Evolutionary conservation across 1,140 invertebrate genomes (phyloP).

Genomic region (Pseudomyrmex pallidus): DNA sequence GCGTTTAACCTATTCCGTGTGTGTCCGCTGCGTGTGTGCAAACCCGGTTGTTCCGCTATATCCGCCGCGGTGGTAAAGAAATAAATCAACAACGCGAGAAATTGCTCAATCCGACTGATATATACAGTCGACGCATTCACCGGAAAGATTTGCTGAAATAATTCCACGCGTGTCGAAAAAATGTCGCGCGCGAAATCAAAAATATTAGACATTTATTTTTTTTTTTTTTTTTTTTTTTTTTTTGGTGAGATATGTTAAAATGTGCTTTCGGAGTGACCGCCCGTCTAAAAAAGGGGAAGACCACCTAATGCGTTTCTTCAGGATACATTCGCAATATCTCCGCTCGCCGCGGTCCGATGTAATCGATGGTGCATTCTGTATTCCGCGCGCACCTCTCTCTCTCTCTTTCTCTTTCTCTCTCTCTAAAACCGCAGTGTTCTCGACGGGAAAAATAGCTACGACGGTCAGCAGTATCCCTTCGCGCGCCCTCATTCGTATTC

Average conservation of each 20-base stretch:
- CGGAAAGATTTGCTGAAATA: too few relatives aligned
- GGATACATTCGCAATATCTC: conserved; percentile 35
- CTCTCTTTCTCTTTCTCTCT: too few relatives aligned
- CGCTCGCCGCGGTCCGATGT: conserved; percentile 27
- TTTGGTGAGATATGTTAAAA: neutral
- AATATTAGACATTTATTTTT: neutral
- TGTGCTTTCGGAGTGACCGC: neutral
- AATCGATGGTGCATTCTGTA: conserved; percentile 48
- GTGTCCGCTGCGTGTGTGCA: neutral
- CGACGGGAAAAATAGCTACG: conserved; percentile 37
- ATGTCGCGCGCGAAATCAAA: neutral
- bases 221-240: too few relatives aligned
- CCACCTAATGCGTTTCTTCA: neutral
- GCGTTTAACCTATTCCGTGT: neutral
- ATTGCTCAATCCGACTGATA: neutral
- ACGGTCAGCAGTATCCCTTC: conserved; percentile 47
- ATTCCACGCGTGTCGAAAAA: neutral
- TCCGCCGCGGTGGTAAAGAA: neutral
- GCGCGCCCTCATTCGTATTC: conserved; percentile 70
- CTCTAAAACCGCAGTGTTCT: conserved; percentile 15
- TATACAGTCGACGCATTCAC: too few relatives aligned
- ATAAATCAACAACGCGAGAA: conserved; percentile 4
- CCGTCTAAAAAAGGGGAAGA: neutral
- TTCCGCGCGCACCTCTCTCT: conserved; percentile 14
- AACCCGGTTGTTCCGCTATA: too few relatives aligned